phyloP scores from a whole-genome alignment of 2,888 invertebrate species.

The Cactoblastis cactorum region DNA sequence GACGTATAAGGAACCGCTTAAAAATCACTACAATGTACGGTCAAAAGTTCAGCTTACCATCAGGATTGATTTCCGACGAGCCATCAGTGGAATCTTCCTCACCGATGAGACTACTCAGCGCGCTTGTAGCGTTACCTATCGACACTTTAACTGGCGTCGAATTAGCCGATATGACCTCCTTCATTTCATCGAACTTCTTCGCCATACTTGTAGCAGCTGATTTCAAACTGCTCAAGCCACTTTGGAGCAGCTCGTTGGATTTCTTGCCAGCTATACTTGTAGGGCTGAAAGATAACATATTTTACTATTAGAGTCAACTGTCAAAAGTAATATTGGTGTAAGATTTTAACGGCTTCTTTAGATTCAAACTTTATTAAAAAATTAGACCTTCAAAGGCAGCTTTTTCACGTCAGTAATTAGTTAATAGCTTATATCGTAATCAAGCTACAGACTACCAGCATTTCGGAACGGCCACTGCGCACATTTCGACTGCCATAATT shows the following conservation, averaged over 20 bases:
- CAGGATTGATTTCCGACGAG: constrained; percentile 68
- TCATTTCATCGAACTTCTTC: constrained; percentile 94
- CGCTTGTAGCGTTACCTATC: constrained; percentile 67
- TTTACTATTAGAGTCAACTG: background rate
- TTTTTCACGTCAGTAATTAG: too few relatives aligned
- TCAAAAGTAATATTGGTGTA: too few relatives aligned
- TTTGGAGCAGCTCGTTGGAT: constrained; percentile 92
- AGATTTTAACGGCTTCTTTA: too few relatives aligned
- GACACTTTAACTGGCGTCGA: constrained; percentile 90
- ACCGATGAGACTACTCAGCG: constrained; percentile 55
- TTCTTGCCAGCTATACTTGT: constrained; percentile 91
- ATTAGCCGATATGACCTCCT: constrained; percentile 92
- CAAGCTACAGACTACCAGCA: too few relatives aligned
- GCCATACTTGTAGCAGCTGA: constrained; percentile 91
- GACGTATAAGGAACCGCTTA: too few relatives aligned
- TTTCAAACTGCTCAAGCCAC: constrained; percentile 91
- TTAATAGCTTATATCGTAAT: too few relatives aligned
- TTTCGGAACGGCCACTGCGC: too few relatives aligned
- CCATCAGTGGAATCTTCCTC: constrained; percentile 70
- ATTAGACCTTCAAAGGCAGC: too few relatives aligned
- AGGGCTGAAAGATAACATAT: constrained; percentile 80
- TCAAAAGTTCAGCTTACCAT: constrained; percentile 49
- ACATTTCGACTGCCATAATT: too few relatives aligned
- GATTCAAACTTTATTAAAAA: too few relatives aligned
- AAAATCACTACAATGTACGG: background rate